Conservation (phyloP, 2,797 vertebrate genomes). For the Melanotaenia nigrans region DNA sequence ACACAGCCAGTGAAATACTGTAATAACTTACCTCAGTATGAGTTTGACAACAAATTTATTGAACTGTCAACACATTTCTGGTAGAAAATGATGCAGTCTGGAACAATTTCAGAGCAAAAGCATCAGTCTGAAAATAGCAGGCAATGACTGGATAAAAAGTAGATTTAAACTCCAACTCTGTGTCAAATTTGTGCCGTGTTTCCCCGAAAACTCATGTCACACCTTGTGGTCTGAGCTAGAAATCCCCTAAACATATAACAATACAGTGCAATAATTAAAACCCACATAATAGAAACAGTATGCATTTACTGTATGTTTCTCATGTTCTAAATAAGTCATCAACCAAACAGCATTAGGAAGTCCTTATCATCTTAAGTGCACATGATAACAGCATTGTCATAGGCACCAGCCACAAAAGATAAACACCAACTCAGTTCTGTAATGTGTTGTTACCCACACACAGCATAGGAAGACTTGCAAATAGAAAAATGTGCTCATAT, state of each 20-base stretch:
- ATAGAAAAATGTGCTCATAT: slow-evolving; percentile 1
- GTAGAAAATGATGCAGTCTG: slow-evolving; percentile 36
- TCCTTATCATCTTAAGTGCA: slow-evolving; percentile 15
- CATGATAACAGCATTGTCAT: slow-evolving; percentile 5
- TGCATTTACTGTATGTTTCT: slow-evolving; percentile 28
- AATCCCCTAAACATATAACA: slow-evolving; percentile 44
- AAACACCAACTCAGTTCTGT: slow-evolving; percentile 17
- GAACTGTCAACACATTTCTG: slow-evolving; percentile 24
- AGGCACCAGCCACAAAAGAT: slow-evolving; percentile 27
- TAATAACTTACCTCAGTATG: slow-evolving; percentile 31
- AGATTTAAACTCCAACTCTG: slow-evolving; percentile 30
- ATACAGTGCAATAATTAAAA: slow-evolving; percentile 39
- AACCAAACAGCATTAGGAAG: slow-evolving; percentile 16
- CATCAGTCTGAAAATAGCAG: slow-evolving; percentile 14
- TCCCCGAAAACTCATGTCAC: slow-evolving; percentile 36
- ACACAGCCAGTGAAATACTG: slow-evolving; percentile 4
- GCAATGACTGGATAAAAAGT: slow-evolving; percentile 17
- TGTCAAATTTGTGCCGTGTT: slow-evolving; percentile 38
- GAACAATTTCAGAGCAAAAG: slow-evolving; percentile 25
- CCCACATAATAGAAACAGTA: slow-evolving; percentile 28
- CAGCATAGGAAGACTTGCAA: slow-evolving; percentile 23
- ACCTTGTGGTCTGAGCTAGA: slow-evolving; percentile 44
- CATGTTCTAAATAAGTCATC: slow-evolving; percentile 20
- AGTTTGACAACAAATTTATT: slow-evolving; percentile 32
- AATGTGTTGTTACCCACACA: slow-evolving; percentile 29